A percentile compares a stretch with the other conserved stretches of the same genome.
Evolutionary conservation across 2,888 invertebrate genomes (phyloP).

Genomic region (Polydrusus cervinus): DNA sequence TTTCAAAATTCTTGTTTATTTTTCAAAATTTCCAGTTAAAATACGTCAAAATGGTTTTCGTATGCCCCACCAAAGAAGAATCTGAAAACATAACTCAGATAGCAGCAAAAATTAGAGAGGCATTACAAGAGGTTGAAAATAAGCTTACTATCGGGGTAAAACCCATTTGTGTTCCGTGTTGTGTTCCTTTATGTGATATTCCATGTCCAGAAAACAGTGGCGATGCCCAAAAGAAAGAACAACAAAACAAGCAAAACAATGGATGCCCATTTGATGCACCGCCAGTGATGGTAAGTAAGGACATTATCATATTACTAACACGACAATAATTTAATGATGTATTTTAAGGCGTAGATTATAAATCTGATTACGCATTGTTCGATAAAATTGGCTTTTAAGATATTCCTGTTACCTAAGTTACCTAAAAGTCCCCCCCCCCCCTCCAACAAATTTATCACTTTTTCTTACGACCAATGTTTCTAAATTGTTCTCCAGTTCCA

Average conservation of each 20-base stretch:
- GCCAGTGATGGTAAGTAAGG: conserved; percentile 53
- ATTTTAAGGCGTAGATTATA: too few relatives aligned
- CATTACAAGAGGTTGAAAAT: conserved; percentile 64
- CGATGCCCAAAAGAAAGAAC: conserved; percentile 64
- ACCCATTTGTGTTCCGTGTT: conserved; percentile 72
- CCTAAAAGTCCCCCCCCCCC: too few relatives aligned
- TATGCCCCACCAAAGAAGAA: conserved; percentile 63
- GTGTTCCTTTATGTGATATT: conserved; percentile 64
- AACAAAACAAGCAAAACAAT: conserved; percentile 24
- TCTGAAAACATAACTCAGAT: conserved; percentile 62
- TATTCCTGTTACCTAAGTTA: too few relatives aligned
- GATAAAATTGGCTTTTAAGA: too few relatives aligned
- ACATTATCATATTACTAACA: neutral
- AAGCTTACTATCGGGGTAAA: conserved; percentile 57
- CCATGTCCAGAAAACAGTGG: conserved; percentile 70
- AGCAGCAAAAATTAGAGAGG: conserved; percentile 61
- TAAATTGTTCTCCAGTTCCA: too few relatives aligned
- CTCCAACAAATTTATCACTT: too few relatives aligned
- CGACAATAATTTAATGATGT: too few relatives aligned
- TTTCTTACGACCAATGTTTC: too few relatives aligned
- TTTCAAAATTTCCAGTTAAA: conserved; percentile 39
- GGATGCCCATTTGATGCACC: conserved; percentile 43
- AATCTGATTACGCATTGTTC: too few relatives aligned
- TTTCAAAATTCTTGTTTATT: conserved; percentile 37
- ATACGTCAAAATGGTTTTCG: conserved; percentile 59